Percentiles rank a stretch among this genome's conserved stretches.
phyloP scores from a whole-genome alignment of 2,888 invertebrate species.

The Macaria notata region DNA sequence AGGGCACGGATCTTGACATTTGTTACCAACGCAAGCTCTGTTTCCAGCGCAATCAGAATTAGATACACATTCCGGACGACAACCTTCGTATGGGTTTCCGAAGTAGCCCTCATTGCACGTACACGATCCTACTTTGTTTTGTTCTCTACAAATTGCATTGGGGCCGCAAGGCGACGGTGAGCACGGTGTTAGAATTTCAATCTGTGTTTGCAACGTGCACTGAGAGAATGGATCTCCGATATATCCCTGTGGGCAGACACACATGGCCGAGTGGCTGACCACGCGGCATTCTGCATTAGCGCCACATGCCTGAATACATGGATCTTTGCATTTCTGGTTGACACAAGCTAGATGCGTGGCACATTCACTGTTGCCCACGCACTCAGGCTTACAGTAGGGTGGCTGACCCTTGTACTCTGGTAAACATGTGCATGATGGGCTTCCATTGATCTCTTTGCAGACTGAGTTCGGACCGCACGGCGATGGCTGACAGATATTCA shows the following conservation, averaged over 20 bases:
- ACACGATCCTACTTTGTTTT: slow-evolving; percentile 87
- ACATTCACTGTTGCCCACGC: slow-evolving; percentile 90
- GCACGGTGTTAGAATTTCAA: slow-evolving; percentile 84
- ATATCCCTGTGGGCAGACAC: slow-evolving; percentile 85
- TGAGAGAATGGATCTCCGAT: slow-evolving; percentile 85
- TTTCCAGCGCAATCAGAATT: slow-evolving; percentile 88
- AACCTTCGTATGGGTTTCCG: slow-evolving; percentile 90
- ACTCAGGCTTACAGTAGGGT: slow-evolving; percentile 91
- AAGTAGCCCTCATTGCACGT: slow-evolving; percentile 86
- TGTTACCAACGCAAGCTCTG: slow-evolving; percentile 87
- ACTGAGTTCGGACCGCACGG: slow-evolving; percentile 91
- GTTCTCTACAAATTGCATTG: slow-evolving; percentile 86
- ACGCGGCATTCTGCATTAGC: slow-evolving; percentile 87
- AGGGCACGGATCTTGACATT: slow-evolving; percentile 89
- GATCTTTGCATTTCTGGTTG: slow-evolving; percentile 88
- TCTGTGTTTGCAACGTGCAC: slow-evolving; percentile 72
- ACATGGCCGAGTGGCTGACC: slow-evolving; percentile 90
- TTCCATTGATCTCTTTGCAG: slow-evolving; percentile 85
- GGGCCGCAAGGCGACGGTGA: slow-evolving; percentile 87
- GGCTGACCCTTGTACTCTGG: slow-evolving; percentile 87
- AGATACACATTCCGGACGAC: slow-evolving; percentile 88
- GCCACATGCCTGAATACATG: slow-evolving; percentile 88
- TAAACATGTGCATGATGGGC: slow-evolving; percentile 89
- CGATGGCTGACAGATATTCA: slow-evolving; percentile 88
- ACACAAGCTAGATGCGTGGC: slow-evolving; percentile 86